Conservation (phyloP, 2,113 vertebrate species). For the Phrynocephalus versicolor region DNA sequence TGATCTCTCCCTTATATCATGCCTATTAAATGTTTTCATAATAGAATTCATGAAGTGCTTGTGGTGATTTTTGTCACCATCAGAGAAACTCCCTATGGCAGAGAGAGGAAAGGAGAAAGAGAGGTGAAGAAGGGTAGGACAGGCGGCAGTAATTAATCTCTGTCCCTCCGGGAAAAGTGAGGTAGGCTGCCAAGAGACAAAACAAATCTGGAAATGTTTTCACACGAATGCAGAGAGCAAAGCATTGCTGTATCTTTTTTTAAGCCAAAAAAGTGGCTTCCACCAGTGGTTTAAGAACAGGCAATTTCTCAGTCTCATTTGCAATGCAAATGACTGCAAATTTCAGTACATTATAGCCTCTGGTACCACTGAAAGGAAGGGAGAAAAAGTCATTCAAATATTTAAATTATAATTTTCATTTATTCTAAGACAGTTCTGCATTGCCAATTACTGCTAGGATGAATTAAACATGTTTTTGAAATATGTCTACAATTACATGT, state of each 20-base stretch:
- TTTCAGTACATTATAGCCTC: slow-evolving; percentile 36
- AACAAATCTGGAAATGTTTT: neutral
- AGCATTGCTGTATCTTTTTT: neutral
- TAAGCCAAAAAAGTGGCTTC: neutral
- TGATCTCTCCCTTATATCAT: neutral
- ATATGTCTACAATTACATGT: neutral
- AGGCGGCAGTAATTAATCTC: neutral
- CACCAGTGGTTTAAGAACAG: slow-evolving; percentile 1
- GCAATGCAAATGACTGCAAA: slow-evolving; percentile 18
- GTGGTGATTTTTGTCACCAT: neutral
- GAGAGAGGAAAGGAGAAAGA: neutral
- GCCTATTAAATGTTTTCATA: neutral
- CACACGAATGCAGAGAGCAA: neutral
- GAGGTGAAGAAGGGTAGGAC: neutral
- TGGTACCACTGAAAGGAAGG: slow-evolving; percentile 2
- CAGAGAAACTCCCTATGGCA: neutral
- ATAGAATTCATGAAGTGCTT: neutral
- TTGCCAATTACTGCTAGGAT: neutral
- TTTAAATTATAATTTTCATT: slow-evolving; percentile 33
- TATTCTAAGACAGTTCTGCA: neutral
- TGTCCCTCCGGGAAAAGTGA: neutral
- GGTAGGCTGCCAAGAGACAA: neutral
- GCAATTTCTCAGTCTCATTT: slow-evolving; percentile 28
- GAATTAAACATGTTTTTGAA: slow-evolving; percentile 13
- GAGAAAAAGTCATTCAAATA: slow-evolving; percentile 24